Percentiles rank a stretch among this genome's conserved stretches.
Evolutionary conservation across 1,140 invertebrate genomes (phyloP).

Genomic region (Mamestra configurata): DNA sequence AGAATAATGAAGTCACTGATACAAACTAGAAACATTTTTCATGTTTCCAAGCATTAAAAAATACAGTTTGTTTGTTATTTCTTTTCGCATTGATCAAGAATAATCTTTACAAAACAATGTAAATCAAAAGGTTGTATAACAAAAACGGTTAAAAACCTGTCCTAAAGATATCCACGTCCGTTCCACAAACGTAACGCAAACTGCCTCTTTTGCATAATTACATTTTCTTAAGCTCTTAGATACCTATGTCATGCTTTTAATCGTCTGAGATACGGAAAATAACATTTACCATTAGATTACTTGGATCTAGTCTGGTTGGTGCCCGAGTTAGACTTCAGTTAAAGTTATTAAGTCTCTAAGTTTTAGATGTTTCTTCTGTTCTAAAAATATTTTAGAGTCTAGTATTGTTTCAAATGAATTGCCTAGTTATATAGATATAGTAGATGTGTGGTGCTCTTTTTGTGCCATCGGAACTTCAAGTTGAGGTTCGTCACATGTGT

Average conservation of each 20-base stretch:
- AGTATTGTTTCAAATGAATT: too few relatives aligned
- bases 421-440: too few relatives aligned
- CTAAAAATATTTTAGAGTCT: too few relatives aligned
- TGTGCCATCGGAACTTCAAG: too few relatives aligned
- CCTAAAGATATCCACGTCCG: slow-evolving; percentile 5
- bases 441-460: too few relatives aligned
- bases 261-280: slow-evolving; percentile 23
- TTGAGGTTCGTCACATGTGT: too few relatives aligned
- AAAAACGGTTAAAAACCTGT: neutral
- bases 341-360: too few relatives aligned
- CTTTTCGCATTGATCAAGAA: neutral
- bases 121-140: neutral
- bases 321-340: neutral
- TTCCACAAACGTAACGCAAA: neutral
- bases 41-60: too few relatives aligned
- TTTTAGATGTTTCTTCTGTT: too few relatives aligned
- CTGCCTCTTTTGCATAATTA: slow-evolving; percentile 8
- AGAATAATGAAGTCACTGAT: too few relatives aligned
- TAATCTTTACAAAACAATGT: neutral
- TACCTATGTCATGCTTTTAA: slow-evolving; percentile 22
- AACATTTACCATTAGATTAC: neutral
- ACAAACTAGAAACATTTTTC: too few relatives aligned
- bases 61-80: too few relatives aligned
- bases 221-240: slow-evolving; percentile 31
- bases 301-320: neutral